Percentiles rank a stretch among this genome's conserved stretches.
phyloP scores from a whole-genome alignment of 2,113 vertebrate species.

The Grammomys dolichurus region DNA sequence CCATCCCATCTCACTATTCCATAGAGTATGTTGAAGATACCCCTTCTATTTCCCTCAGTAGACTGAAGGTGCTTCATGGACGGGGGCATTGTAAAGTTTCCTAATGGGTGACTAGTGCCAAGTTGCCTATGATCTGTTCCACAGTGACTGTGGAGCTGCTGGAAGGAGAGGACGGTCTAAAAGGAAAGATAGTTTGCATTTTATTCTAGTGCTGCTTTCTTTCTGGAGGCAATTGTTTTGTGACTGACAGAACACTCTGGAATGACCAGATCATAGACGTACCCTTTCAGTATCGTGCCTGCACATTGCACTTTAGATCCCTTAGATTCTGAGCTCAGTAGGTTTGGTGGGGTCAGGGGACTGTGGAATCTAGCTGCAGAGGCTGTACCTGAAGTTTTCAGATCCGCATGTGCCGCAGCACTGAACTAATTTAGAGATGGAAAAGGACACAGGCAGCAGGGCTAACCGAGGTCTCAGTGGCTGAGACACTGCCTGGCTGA shows the following conservation, averaged over 20 bases:
- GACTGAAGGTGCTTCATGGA: background rate
- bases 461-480: fast-evolving
- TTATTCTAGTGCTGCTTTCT: background rate
- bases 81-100: background rate
- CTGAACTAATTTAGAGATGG: background rate
- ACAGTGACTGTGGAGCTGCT: background rate
- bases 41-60: background rate
- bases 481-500: background rate
- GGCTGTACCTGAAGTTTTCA: background rate
- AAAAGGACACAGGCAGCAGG: too few species aligned
- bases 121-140: fast-evolving
- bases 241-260: background rate
- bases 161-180: background rate
- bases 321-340: background rate
- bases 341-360: background rate
- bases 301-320: background rate
- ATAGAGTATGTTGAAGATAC: background rate
- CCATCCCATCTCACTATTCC: too few species aligned
- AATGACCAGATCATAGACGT: background rate
- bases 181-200: background rate
- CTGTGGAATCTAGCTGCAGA: background rate
- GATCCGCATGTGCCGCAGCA: background rate
- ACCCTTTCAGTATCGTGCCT: background rate
- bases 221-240: background rate
- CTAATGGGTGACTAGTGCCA: too few species aligned